Evolutionary conservation across 1,140 invertebrate species (phyloP), one percentile per base, ranked within the genome.

Genomic region (Cephus cinctus): DNA sequence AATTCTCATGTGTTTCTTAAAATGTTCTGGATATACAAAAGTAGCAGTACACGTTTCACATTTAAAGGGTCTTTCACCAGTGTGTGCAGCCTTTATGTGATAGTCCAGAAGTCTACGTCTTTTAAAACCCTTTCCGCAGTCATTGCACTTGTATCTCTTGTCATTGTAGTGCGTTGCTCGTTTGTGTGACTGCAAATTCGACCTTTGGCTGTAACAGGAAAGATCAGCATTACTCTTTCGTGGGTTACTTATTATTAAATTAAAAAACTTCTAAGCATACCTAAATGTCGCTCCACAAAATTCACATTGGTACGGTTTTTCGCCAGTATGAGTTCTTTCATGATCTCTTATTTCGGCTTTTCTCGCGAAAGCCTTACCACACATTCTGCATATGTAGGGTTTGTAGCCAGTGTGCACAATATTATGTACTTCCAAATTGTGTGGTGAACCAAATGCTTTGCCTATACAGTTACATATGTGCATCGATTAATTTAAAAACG

Each of bases 1-100:
- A 62, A 89, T 89, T 0, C 84, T 74, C 52, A 84, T 73, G 57
- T 94, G 91, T 51, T 92, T 92, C 65, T 89, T 90, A 61, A 86
- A 88, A 63, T 91, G 89, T 61, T 90, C 87, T 0, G 87, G 87
- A 73, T 92, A 91, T 9, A 89, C 87, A 71, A 94, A 93, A 0
- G 84, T 86, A 2, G 89, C 86, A 25, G 79, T 72, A 61, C 90
- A 93, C 0, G 83, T 70, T 2, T 81, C 72, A 62, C 90, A 93
- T 58, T 86, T 83, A 42, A 85, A 85, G 1, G 90, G 88, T 1
- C 88, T 71, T 71, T 90, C 86, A 15, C 88, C 87, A 0, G 86
- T 90, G 67, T 94, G 90, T 0, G 82, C 82, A 2, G 88, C 86
- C 71, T 89, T 89, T 35, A 86, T 82, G 63, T 94, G 90, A 67